A percentile compares a stretch with the other conserved stretches of the same genome.
These are phyloP conservation scores for Leucophenga maculata DNA, from an alignment of 2,888 invertebrate genomes.

Conservation along the genomic window DNA sequence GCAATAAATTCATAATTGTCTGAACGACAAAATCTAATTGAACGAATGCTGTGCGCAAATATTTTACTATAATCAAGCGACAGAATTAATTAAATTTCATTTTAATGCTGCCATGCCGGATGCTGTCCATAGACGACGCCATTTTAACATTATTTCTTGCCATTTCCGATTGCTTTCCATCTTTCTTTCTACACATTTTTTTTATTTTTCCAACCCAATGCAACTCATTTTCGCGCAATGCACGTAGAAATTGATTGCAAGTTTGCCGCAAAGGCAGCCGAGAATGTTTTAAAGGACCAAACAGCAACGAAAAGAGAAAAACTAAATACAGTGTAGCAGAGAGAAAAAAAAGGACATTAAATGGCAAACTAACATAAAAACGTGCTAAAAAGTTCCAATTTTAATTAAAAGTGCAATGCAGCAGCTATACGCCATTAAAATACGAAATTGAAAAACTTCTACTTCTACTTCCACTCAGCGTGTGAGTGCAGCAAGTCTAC, in stretches of 20 bases:
- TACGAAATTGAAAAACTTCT: constrained; percentile 21
- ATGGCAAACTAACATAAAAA: constrained; percentile 13
- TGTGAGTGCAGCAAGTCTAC: background rate
- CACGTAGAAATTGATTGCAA: constrained; percentile 10
- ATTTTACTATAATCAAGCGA: background rate
- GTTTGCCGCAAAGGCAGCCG: constrained; percentile 2
- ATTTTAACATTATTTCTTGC: background rate
- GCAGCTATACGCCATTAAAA: background rate
- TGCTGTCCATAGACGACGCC: background rate
- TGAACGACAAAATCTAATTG: too few species aligned
- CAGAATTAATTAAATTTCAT: constrained; percentile 15
- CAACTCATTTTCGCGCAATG: background rate
- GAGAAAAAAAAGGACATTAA: background rate
- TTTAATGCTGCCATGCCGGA: background rate
- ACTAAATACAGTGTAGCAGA: background rate
- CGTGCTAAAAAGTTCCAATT: constrained; percentile 11
- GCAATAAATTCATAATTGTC: too few species aligned
- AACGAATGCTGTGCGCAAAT: too few species aligned
- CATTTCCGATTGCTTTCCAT: background rate
- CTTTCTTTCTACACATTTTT: background rate
- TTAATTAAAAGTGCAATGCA: constrained; percentile 22
- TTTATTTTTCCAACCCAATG: background rate
- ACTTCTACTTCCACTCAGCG: background rate
- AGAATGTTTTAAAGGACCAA: background rate
- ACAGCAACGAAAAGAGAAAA: constrained; percentile 1